Evolutionary conservation across 1,140 invertebrate species (phyloP), one percentile per base, ranked within the genome.

Genomic region (Zaprionus africanus): DNA sequence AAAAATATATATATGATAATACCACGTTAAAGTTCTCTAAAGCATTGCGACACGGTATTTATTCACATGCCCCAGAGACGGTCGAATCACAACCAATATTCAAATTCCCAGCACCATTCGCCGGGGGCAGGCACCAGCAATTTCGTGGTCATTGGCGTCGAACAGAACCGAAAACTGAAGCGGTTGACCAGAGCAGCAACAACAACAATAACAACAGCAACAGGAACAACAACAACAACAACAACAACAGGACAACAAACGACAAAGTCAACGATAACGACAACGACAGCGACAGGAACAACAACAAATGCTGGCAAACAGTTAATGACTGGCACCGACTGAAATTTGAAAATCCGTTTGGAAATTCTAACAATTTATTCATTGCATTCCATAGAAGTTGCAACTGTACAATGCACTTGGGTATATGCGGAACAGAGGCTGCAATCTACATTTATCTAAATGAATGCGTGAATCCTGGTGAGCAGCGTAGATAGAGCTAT

Each of bases 141-240:
- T 78, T 85, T 86, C 66, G 79, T 85, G 82, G 82, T 81, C 82
- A 86, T 78, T 86, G 82, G 78, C 70, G 70, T 79, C 65, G 82
- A 86, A 82, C 81, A 85, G 41, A 19, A 7, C 62, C 54, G 22
- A 31, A 31, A 51, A 62, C 76, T 51, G 46, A 24, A 51, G 19
- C 46, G 46, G 46, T 19, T 49, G 46, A 53, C 57, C 59, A 66
- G 54, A 71, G 75, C 63, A 75, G 59, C 15, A 59, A 54, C 53
- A 60, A 54, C 73, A 63, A 56, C 57, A 82, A 56, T 28, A n/a
- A 2, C n/a, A 13, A 54, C 67, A 63, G 56, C 57, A 82, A 56
- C 36, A 17, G 1, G 12, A 13, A 34, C 36, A 38, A 38, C 2
- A 13, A 4, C 4, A 41, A n/a, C 15, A 58, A 36, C 64, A 66